These are phyloP conservation scores for Sebastes minor DNA, from an alignment of 2,797 vertebrate genomes.

Conservation along the genomic window DNA sequence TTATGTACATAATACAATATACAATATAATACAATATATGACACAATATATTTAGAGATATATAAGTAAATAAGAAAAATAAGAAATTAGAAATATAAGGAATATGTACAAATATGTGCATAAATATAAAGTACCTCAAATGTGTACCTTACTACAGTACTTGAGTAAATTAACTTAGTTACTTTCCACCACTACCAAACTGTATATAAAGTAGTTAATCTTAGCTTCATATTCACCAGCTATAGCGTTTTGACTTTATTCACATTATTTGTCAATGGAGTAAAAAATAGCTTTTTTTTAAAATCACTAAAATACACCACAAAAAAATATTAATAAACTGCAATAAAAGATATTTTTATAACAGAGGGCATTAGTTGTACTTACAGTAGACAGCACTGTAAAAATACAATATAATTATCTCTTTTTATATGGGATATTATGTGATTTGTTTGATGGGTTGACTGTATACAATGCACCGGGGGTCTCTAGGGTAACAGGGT, in stretches of 20 bases:
- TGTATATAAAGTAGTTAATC: too few species aligned
- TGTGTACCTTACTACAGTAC: too few species aligned
- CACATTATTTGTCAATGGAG: conserved; percentile 10
- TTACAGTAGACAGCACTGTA: not conserved
- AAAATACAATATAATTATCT: not conserved
- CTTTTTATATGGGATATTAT: not conserved
- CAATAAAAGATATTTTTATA: not conserved
- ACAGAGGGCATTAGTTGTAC: not conserved
- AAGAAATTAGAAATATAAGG: too few species aligned
- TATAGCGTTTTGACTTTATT: not conserved
- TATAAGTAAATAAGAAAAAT: too few species aligned
- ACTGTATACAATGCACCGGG: conserved; percentile 32
- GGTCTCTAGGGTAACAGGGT: conserved; percentile 59
- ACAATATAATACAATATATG: too few species aligned
- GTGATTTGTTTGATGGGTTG: not conserved
- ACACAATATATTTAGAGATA: too few species aligned
- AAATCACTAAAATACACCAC: not conserved
- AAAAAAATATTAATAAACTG: not conserved
- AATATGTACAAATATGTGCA: too few species aligned
- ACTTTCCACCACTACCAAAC: too few species aligned
- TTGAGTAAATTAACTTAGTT: too few species aligned
- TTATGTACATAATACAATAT: too few species aligned
- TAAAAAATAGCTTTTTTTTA: not conserved
- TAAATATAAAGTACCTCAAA: too few species aligned
- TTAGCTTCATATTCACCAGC: too few species aligned